Evolutionary conservation across 2,888 invertebrate species (phyloP).

Genomic region (Pelosia muscerda): DNA sequence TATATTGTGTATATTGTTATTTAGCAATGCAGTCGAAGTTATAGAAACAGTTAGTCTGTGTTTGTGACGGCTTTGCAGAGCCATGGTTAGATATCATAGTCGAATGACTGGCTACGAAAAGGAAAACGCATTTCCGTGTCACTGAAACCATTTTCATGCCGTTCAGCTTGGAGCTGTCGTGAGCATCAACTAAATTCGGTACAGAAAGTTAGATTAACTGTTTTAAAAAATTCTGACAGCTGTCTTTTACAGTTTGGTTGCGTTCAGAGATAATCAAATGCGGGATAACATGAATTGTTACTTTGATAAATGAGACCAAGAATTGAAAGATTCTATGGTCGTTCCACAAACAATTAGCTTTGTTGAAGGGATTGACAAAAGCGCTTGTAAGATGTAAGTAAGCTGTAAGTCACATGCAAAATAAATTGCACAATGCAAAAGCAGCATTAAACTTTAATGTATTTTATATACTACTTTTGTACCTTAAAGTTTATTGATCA

Average conservation of each 20-base stretch:
- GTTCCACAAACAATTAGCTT: neutral
- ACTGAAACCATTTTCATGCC: neutral
- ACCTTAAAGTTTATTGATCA: too few relatives aligned
- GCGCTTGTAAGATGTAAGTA: too few relatives aligned
- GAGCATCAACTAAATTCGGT: neutral
- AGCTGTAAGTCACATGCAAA: too few relatives aligned
- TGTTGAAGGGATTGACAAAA: too few relatives aligned
- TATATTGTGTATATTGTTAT: too few relatives aligned
- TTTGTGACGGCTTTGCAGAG: too few relatives aligned
- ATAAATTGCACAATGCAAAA: too few relatives aligned
- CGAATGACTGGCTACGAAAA: neutral
- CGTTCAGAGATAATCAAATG: too few relatives aligned
- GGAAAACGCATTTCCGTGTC: neutral
- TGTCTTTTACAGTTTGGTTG: neutral
- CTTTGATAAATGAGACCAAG: neutral
- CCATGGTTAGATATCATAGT: neutral
- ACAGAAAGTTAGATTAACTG: neutral
- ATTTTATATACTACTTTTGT: too few relatives aligned
- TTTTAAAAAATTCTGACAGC: neutral
- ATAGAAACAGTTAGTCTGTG: neutral
- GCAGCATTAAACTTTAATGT: too few relatives aligned
- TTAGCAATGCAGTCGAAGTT: neutral
- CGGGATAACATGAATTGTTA: neutral
- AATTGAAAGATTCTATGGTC: neutral
- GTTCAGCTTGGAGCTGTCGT: neutral